Conservation (phyloP, 2,113 vertebrate genomes). For the Xenus cinereus region DNA sequence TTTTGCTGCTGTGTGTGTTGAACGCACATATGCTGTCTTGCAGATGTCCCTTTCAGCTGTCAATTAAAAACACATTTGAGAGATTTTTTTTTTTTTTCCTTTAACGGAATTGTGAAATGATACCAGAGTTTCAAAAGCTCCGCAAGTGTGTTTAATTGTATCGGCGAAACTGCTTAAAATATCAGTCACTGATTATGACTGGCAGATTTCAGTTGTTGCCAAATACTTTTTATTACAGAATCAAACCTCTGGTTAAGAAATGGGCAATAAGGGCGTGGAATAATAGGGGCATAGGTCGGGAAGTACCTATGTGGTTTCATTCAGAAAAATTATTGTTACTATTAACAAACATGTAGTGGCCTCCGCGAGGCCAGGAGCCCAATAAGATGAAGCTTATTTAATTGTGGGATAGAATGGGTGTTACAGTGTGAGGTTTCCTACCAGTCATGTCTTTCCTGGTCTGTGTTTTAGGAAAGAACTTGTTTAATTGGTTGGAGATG, state of each 20-base stretch:
- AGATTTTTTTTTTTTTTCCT: neutral
- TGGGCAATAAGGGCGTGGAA: neutral
- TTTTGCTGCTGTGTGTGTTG: neutral
- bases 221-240: neutral
- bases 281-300: neutral
- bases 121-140: neutral
- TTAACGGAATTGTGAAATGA: neutral
- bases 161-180: neutral
- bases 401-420: neutral
- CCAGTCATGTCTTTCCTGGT: fast-evolving
- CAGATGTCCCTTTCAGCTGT: constrained; percentile 32
- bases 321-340: neutral
- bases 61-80: constrained; percentile 10
- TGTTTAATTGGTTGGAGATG: neutral
- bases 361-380: neutral
- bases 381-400: neutral
- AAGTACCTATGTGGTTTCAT: neutral
- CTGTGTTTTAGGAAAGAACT: neutral
- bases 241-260: neutral
- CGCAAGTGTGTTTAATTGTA: neutral
- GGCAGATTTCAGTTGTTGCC: neutral
- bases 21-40: neutral
- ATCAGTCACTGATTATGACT: neutral
- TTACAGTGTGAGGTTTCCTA: neutral
- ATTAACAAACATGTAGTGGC: neutral